Evolutionary conservation across 2,888 invertebrate genomes (phyloP).

Genomic region (Drosophila tripunctata): DNA sequence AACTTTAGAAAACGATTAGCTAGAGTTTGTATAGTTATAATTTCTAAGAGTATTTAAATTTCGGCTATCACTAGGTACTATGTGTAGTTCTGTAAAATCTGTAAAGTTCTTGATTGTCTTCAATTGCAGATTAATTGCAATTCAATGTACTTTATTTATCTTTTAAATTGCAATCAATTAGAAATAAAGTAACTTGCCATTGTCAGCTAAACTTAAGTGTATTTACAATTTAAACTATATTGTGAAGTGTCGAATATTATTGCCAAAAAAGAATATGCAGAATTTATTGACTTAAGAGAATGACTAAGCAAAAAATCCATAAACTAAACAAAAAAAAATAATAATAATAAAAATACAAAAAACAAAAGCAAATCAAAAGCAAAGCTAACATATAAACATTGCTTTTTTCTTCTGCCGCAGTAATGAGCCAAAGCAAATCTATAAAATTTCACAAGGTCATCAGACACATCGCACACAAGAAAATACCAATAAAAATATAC

Average conservation of each 20-base stretch:
- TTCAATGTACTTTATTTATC: background rate
- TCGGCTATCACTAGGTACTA: no score
- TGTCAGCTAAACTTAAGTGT: conserved; percentile 5
- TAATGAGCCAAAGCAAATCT: conserved; percentile 40
- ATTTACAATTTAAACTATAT: conserved; percentile 14
- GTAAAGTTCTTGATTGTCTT: no score
- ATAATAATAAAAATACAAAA: conserved; percentile 10
- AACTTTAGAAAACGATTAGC: no score
- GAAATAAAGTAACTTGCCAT: background rate
- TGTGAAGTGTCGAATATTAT: conserved; percentile 20
- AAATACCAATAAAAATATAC: conserved; percentile 1
- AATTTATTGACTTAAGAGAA: conserved; percentile 16
- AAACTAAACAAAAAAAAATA: no score
- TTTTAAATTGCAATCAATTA: conserved; percentile 10
- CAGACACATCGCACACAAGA: conserved; percentile 13
- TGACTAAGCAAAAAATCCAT: conserved; percentile 50
- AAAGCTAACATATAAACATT: conserved; percentile 27
- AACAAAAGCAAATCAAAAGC: conserved; percentile 3
- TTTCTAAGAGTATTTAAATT: background rate
- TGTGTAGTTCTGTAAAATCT: no score
- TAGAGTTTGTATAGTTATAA: no score
- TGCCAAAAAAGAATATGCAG: background rate
- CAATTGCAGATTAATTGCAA: background rate
- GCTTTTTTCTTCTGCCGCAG: conserved; percentile 18
- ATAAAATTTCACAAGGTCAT: conserved; percentile 37